Percentiles rank a stretch among this genome's conserved stretches.
Evolutionary conservation across 2,797 vertebrate genomes (phyloP).

Genomic region (Enteromius thamalakanensis): DNA sequence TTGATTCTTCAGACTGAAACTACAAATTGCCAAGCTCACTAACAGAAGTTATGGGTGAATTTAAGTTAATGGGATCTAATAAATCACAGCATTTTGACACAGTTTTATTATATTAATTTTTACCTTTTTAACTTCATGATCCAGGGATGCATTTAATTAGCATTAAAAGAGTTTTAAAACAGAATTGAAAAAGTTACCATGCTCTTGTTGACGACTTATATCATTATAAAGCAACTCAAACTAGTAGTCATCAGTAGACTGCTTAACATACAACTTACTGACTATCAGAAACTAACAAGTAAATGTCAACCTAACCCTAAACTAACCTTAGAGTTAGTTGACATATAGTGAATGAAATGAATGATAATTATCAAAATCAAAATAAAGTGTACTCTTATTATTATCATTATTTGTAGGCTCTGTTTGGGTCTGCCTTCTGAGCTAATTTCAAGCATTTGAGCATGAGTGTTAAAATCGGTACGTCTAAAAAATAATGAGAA

Average conservation of each 20-base stretch:
- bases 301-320: too few relatives aligned
- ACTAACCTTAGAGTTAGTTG: too few relatives aligned
- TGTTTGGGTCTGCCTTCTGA: neutral
- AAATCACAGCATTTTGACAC: slow-evolving; percentile 30
- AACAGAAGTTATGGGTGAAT: slow-evolving; percentile 27
- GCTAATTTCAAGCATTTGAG: slow-evolving; percentile 8
- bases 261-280: too few relatives aligned
- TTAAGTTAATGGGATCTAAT: slow-evolving; percentile 14
- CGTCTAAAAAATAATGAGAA: slow-evolving; percentile 57
- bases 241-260: too few relatives aligned
- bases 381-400: too few relatives aligned
- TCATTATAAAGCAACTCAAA: neutral
- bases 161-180: neutral
- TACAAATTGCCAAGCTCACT: slow-evolving; percentile 20
- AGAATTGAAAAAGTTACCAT: neutral
- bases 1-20: slow-evolving; percentile 21
- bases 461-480: slow-evolving; percentile 52
- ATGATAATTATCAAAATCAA: too few relatives aligned
- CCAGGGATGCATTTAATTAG: neutral
- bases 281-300: too few relatives aligned
- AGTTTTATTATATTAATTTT: neutral
- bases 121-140: neutral
- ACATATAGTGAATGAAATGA: too few relatives aligned
- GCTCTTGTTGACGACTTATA: neutral
- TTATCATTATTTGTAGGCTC: neutral